These are phyloP conservation scores for Dermatemys mawii DNA, from an alignment of 2,113 vertebrate genomes.

Conservation along the genomic window DNA sequence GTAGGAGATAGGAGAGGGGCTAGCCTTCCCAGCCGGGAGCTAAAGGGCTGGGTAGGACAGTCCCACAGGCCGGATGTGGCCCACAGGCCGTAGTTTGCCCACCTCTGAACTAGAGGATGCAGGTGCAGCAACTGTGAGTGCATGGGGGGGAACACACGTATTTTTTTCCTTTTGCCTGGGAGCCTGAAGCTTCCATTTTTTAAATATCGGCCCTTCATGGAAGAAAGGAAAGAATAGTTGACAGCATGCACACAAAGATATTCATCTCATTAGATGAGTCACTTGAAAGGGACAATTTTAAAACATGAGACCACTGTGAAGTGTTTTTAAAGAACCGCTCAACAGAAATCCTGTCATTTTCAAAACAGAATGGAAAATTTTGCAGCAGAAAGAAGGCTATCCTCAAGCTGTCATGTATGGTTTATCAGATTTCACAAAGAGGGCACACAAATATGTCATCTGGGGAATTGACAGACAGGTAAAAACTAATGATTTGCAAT, in stretches of 20 bases:
- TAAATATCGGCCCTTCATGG: neutral
- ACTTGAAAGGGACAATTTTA: neutral
- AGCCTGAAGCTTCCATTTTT: rapidly evolving
- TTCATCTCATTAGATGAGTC: neutral
- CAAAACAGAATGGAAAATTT: neutral
- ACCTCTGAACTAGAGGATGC: rapidly evolving
- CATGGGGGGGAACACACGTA: neutral
- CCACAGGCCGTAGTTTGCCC: no score
- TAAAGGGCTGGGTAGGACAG: no score
- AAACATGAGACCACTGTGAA: neutral
- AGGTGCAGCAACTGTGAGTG: neutral
- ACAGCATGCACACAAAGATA: rapidly evolving
- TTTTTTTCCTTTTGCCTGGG: neutral
- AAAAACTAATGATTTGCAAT: constrained; percentile 34
- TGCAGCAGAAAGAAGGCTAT: neutral
- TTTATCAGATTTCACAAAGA: neutral
- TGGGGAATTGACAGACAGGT: neutral
- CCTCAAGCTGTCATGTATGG: neutral
- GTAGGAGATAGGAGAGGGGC: no score
- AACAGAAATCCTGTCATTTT: neutral
- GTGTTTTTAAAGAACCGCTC: neutral
- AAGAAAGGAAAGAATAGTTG: neutral
- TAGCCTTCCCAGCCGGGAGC: no score
- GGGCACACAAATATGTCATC: neutral
- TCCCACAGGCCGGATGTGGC: no score